Percentiles rank a stretch among this genome's conserved stretches.
Conservation (phyloP, 2,888 invertebrate species). For the Sinhomidia bicolor region DNA sequence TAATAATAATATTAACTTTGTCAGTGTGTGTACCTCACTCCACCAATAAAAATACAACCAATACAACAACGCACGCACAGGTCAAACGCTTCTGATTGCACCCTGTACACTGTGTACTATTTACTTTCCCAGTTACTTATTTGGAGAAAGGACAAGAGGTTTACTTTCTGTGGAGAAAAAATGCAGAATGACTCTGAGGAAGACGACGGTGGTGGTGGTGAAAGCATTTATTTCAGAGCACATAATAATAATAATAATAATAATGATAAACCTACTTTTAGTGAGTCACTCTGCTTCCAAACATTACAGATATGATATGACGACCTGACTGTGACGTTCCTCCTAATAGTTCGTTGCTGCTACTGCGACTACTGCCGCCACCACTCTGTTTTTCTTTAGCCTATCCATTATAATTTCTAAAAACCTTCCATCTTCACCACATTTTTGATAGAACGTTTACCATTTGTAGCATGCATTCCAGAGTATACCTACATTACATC, state of each 20-base stretch:
- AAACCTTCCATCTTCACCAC: background rate
- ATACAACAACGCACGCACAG: slow-evolving; percentile 1
- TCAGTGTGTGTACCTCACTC: background rate
- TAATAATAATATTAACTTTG: background rate
- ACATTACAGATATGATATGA: slow-evolving; percentile 19
- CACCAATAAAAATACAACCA: background rate
- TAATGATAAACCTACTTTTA: slow-evolving; percentile 14
- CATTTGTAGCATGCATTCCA: too few species aligned
- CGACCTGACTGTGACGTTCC: slow-evolving; percentile 20
- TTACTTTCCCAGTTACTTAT: too few species aligned
- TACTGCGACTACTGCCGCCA: too few species aligned
- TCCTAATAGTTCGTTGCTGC: background rate
- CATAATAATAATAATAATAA: background rate
- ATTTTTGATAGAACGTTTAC: background rate
- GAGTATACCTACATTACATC: too few species aligned
- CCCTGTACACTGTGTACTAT: background rate
- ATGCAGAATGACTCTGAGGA: background rate
- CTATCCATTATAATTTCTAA: background rate
- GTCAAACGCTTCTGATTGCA: background rate
- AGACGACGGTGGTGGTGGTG: background rate
- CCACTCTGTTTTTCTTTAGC: background rate
- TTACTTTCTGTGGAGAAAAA: background rate
- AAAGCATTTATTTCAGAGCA: background rate
- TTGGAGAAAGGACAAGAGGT: background rate
- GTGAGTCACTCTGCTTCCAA: slow-evolving; percentile 1